Evolutionary conservation across 2,113 vertebrate species (phyloP).

Genomic region (Sardina pilchardus): DNA sequence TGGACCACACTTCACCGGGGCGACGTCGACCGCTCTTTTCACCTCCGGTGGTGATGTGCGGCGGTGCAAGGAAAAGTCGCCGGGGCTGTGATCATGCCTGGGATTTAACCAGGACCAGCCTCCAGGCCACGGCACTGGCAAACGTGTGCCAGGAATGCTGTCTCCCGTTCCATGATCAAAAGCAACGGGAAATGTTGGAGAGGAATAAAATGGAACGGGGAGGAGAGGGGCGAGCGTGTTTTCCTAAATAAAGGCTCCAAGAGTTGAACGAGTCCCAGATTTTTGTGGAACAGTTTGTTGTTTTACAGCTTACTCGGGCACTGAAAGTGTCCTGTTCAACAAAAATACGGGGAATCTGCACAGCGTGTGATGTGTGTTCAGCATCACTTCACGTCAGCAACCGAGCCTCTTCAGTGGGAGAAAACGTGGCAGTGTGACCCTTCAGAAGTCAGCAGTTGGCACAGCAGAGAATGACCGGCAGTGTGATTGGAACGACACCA

Average conservation of each 20-base stretch:
- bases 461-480: not conserved
- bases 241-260: conserved; percentile 35
- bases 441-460: not conserved
- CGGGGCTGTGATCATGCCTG: not conserved
- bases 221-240: not conserved
- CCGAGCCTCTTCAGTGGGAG: not conserved
- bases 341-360: too few relatives aligned
- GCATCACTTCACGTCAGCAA: not conserved
- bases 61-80: not conserved
- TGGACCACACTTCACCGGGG: not conserved
- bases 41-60: not conserved
- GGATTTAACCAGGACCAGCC: conserved; percentile 38
- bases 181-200: conserved; percentile 34
- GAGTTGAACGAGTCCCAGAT: conserved; percentile 24
- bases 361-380: not conserved
- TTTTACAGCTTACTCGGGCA: not conserved
- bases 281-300: conserved; percentile 36
- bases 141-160: conserved; percentile 29
- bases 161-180: conserved; percentile 46
- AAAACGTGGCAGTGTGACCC: not conserved
- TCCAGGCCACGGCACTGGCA: conserved; percentile 5
- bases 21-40: not conserved
- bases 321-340: conserved; percentile 14
- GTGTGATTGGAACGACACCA: not conserved
- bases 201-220: conserved; percentile 43